Base-by-base conservation (phyloP, 2,888 invertebrate species). In the Glyphotaelius pellucidus region DNA sequence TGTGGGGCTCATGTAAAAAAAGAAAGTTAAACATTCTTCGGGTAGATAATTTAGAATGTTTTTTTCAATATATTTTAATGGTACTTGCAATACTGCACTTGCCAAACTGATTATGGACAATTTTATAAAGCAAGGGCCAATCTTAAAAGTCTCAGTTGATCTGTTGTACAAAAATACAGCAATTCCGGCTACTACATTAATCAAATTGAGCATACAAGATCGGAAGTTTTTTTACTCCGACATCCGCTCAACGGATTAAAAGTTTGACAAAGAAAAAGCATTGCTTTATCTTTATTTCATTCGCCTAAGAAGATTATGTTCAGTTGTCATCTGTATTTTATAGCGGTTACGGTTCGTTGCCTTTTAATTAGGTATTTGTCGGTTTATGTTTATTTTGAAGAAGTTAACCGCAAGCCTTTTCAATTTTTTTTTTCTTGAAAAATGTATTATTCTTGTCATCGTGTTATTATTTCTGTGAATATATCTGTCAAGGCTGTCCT, bases 201-300 rank as follows among this genome's bases (percentile, higher is more conserved):
- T 86, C 86, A 86, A 86, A 86, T 47, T 86, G 86, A 86, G 47
- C 85, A 42, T 14, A 42, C 25, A 86, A 47, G n/a, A 86, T 86
- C 47, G 30, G n/a, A 42, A 86, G 14, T n/a, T 5, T 86, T 42
- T 14, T 42, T 42, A 86, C n/a, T 47, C 30, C 25, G 11, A 30
- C n/a, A 35, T 85, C 38, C 86, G 25, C 15, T 42, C 86, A 25
- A 83, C 14, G 86, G 86, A 86, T 86, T 86, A n/a, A n/a, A 86
- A 47, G n/a, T 86, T 86, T 85, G 5, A 86, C 47, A 86, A 86
- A 86, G 86, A 86, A 86, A 86, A 42, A 86, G 9, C 86, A 86
- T 86, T 47, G 30, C 42, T 47, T 3, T 83, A 67, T 67, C 67
- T 67, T 35, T 35, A 38, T 83, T 83, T 38, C 25, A 83, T 32